Evolutionary conservation across 2,888 invertebrate species (phyloP), one percentile per base, ranked within the genome.

Genomic region (Rhorus exstirpatorius): DNA sequence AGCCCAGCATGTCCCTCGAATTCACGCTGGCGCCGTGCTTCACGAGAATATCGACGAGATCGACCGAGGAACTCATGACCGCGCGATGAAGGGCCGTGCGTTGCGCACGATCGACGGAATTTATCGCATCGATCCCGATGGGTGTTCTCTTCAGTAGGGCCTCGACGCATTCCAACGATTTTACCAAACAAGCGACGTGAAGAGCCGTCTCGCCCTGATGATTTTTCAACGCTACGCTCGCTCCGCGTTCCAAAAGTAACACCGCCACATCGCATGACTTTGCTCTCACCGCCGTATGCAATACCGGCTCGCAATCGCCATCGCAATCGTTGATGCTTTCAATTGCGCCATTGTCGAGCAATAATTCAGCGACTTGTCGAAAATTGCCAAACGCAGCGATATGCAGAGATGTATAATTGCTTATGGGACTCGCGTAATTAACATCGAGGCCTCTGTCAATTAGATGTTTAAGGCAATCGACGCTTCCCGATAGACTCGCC

Each of bases 401-500:
- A 85, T 94, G 94, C 14, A 95, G 90, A 0, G 94, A 93, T 84
- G 91, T 92, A 68, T 91, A 92, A 79, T 88, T 86, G 35, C 85
- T 89, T 1, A 85, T 84, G 3, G 85, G 75, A 7, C 87, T 86
- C 0, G 80, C 83, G 53, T 89, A 89, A 93, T 97, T 97, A 1
- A 96, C 95, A 88, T 97, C 96, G 86, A 95, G 94, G 0, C 96
- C 96, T 87, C 95, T 95, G 55, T 95, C 93, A 68, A 97, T 94
- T 78, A 97, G 94, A 89, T 95, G 96, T 87, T 94, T 95, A 21
- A 96, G 94, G 86, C 97, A 96, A 26, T 96, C 95, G 51, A 95
- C 93, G 85, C 96, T 96, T 3, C 97, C 96, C 85, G 96, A 96
- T 87, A 97, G 96, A 0, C 97, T 95, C 0, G 96, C 95, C 77